phyloP scores from a whole-genome alignment of 2,797 vertebrate genomes.

The Notoglanidium macrostoma region DNA sequence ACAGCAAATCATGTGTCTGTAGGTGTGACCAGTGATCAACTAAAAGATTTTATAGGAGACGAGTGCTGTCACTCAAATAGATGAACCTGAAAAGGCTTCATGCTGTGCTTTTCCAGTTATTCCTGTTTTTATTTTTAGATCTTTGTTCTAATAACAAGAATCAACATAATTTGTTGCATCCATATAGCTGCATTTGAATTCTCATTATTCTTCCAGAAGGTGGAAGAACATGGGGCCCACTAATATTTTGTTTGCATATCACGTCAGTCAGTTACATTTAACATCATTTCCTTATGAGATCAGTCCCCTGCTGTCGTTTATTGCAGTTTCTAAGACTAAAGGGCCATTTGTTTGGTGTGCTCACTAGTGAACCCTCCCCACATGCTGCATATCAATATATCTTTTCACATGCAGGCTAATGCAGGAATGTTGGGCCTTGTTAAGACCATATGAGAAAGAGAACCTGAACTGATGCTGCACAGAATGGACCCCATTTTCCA shows the following conservation, averaged over 20 bases:
- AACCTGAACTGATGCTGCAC: neutral
- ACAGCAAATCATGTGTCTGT: neutral
- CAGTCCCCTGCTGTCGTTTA: slow-evolving; percentile 9
- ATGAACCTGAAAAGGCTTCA: neutral
- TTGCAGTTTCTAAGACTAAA: neutral
- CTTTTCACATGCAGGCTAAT: slow-evolving; percentile 32
- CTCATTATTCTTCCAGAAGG: neutral
- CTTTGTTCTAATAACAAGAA: neutral
- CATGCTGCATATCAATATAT: slow-evolving; percentile 33
- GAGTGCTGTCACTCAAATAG: neutral
- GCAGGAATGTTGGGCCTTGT: slow-evolving; percentile 19
- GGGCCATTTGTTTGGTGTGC: slow-evolving; percentile 36
- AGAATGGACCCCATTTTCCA: neutral
- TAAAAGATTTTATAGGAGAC: neutral
- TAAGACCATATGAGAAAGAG: slow-evolving; percentile 2
- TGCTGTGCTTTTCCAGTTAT: slow-evolving; percentile 12
- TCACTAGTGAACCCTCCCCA: slow-evolving; percentile 21
- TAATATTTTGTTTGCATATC: neutral
- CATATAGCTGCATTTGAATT: slow-evolving; percentile 6
- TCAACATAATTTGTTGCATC: slow-evolving; percentile 6
- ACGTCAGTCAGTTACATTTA: neutral
- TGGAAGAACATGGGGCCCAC: neutral
- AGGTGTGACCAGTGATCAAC: neutral
- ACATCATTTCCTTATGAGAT: neutral
- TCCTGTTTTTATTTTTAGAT: slow-evolving; percentile 33